Conservation (phyloP, 2,797 vertebrate genomes). For the Characodon lateralis region DNA sequence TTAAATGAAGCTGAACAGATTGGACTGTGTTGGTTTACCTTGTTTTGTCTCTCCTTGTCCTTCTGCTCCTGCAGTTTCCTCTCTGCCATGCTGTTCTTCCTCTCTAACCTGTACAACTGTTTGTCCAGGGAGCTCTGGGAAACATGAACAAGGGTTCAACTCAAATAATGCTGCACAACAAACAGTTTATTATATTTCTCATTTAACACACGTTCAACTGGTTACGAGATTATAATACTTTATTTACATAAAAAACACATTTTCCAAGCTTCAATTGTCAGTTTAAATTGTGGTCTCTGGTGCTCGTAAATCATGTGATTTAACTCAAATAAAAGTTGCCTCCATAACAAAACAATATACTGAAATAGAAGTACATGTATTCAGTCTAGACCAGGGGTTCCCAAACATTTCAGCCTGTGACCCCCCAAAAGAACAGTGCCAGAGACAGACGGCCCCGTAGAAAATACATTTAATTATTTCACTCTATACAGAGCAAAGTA, state of each 20-base stretch:
- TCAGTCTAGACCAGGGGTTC: neutral
- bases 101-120: slow-evolving; percentile 66
- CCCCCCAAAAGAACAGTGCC: too few relatives aligned
- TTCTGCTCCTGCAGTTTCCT: slow-evolving; percentile 74
- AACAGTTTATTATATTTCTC: too few relatives aligned
- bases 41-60: slow-evolving; percentile 73
- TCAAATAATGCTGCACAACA: neutral
- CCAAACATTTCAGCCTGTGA: too few relatives aligned
- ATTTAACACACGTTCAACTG: too few relatives aligned
- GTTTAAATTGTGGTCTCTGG: neutral
- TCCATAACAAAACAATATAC: neutral
- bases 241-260: too few relatives aligned
- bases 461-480: too few relatives aligned
- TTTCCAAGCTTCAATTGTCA: neutral
- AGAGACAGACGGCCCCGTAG: too few relatives aligned
- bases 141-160: neutral
- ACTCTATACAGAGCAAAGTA: too few relatives aligned
- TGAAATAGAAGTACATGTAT: neutral
- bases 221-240: too few relatives aligned
- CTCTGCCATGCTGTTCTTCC: slow-evolving; percentile 70
- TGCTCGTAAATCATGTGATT: neutral
- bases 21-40: slow-evolving; percentile 48
- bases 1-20: neutral
- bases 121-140: slow-evolving; percentile 69
- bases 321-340: neutral